Percentiles rank a stretch among this genome's conserved stretches.
Conservation (phyloP, 1,140 invertebrate genomes). For the Bombus impatiens region DNA sequence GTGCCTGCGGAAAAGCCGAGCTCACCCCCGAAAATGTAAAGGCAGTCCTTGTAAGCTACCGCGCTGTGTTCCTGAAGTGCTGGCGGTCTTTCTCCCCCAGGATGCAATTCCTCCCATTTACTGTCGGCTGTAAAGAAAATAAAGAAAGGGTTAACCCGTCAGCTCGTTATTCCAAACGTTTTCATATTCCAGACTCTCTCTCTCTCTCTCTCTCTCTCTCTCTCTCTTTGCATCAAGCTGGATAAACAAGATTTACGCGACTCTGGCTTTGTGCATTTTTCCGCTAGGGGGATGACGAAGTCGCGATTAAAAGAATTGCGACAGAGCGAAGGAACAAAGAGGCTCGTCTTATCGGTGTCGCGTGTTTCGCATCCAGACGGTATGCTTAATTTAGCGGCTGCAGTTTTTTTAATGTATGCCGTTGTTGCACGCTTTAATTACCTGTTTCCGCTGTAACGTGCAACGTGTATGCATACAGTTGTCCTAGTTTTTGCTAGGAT, state of each 20-base stretch:
- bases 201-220: background rate
- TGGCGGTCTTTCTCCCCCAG: constrained; percentile 88
- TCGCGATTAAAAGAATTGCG: background rate
- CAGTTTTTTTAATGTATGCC: constrained; percentile 11
- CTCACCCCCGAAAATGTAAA: constrained; percentile 95
- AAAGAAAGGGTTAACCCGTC: constrained; percentile 15
- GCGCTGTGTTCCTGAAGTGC: constrained; percentile 93
- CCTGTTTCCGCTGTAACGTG: background rate
- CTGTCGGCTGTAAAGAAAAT: constrained; percentile 84
- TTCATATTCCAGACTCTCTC: constrained; percentile 20
- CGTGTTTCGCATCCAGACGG: constrained; percentile 4
- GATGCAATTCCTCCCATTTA: constrained; percentile 87
- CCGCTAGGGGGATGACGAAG: constrained; percentile 7
- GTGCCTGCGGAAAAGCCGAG: constrained; percentile 90
- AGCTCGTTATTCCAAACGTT: constrained; percentile 48
- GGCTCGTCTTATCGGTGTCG: constrained; percentile 21
- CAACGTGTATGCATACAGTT: background rate
- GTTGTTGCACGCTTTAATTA: constrained; percentile 26
- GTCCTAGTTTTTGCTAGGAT: constrained; percentile 7
- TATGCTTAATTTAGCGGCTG: constrained; percentile 10
- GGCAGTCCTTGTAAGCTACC: constrained; percentile 87
- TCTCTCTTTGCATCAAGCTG: background rate
- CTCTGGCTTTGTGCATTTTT: constrained; percentile 6
- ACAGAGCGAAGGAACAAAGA: background rate
- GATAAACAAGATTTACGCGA: constrained; percentile 40